Conservation (phyloP, 1,140 invertebrate species). For the Conus ventricosus region DNA sequence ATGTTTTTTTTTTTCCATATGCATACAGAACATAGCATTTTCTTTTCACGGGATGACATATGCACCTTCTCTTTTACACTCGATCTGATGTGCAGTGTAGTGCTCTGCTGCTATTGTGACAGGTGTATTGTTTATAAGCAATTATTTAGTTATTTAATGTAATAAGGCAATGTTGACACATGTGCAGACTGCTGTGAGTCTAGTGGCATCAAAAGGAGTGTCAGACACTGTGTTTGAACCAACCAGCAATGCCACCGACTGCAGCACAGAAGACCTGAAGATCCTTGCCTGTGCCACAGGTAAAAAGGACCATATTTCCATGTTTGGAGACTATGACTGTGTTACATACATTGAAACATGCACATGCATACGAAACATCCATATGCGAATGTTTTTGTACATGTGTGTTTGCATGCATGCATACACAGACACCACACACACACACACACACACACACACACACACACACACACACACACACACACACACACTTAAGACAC, state of each 20-base stretch:
- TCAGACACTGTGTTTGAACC: neutral
- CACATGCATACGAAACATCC: neutral
- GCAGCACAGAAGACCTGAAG: neutral
- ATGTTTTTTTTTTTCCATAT: neutral
- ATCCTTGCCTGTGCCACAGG: constrained; percentile 4
- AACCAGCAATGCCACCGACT: neutral
- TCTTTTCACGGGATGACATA: neutral
- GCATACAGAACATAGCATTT: neutral
- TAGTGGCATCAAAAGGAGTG: constrained; percentile 13
- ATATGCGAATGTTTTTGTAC: too few relatives aligned
- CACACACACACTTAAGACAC: too few relatives aligned
- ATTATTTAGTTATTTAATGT: too few relatives aligned
- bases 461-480: neutral
- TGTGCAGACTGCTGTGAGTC: neutral
- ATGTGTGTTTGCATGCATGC: neutral
- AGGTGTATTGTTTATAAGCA: too few relatives aligned
- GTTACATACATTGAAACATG: neutral
- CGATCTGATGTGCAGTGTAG: neutral
- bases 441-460: constrained; percentile 2
- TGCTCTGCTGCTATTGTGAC: neutral
- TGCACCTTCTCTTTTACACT: neutral
- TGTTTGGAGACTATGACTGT: neutral
- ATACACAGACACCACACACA: neutral
- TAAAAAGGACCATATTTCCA: neutral
- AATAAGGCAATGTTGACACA: too few relatives aligned